Evolutionary conservation across 1,140 invertebrate species (phyloP).

Genomic region (Rhagoletis zephyria): DNA sequence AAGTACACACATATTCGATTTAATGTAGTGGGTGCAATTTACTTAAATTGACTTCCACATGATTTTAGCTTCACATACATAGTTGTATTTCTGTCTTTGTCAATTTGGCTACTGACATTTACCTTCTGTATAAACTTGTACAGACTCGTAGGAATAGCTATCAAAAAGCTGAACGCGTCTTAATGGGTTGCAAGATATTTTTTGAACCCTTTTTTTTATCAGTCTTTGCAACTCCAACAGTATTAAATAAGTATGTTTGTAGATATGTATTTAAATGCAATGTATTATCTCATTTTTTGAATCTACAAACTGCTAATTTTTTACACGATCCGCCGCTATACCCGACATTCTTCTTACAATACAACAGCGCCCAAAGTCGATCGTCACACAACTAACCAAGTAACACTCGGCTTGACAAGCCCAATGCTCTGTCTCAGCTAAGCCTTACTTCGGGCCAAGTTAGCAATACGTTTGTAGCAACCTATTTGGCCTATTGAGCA

Average conservation of each 20-base stretch:
- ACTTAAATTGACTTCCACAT: slow-evolving; percentile 23
- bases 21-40: slow-evolving; percentile 30
- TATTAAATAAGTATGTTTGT: neutral
- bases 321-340: neutral
- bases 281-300: neutral
- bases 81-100: neutral
- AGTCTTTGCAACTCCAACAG: neutral
- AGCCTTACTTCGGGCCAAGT: slow-evolving; percentile 22
- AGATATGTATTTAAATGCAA: neutral
- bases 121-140: neutral
- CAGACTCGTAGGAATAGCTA: neutral
- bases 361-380: slow-evolving; percentile 26
- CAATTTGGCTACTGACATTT: neutral
- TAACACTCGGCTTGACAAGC: neutral
- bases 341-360: neutral
- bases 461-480: slow-evolving; percentile 13
- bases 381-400: slow-evolving; percentile 36
- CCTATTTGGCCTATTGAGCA: slow-evolving; percentile 38
- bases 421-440: neutral
- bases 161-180: neutral
- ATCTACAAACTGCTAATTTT: neutral
- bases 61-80: neutral
- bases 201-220: neutral
- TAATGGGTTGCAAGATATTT: neutral
- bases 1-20: neutral